phyloP scores from a whole-genome alignment of 2,888 invertebrate genomes.

The Ornithoptera priamus region DNA sequence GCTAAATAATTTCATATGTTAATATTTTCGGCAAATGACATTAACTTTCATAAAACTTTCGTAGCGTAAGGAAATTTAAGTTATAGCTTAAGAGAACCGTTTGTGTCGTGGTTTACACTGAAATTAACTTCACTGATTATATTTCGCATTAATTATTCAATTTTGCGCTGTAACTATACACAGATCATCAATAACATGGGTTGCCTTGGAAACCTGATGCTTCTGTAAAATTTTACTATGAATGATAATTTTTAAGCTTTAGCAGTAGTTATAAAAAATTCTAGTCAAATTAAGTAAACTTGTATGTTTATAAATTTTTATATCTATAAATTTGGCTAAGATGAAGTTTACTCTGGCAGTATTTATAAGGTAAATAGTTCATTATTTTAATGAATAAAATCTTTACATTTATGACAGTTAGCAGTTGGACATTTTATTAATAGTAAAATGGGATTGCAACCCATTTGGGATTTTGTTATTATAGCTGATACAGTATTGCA shows the following conservation, averaged over 20 bases:
- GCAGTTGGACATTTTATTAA: too few relatives aligned
- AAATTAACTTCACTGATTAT: constrained; percentile 53
- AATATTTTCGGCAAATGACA: neutral
- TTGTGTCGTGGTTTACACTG: constrained; percentile 30
- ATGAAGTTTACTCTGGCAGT: too few relatives aligned
- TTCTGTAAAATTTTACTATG: neutral
- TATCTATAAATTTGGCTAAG: too few relatives aligned
- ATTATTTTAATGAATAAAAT: too few relatives aligned
- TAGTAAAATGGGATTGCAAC: neutral
- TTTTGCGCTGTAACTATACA: constrained; percentile 16
- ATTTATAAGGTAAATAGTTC: too few relatives aligned
- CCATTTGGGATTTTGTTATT: neutral
- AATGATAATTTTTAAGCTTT: neutral
- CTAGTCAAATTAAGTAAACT: neutral
- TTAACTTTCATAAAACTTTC: neutral
- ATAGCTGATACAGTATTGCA: constrained; percentile 1
- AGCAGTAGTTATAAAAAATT: neutral
- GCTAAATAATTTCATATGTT: neutral
- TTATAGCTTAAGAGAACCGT: constrained; percentile 23
- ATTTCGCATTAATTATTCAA: constrained; percentile 53
- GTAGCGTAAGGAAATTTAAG: constrained; percentile 12
- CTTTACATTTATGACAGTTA: too few relatives aligned
- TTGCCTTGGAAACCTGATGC: constrained; percentile 56
- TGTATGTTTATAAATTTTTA: too few relatives aligned
- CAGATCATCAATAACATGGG: constrained; percentile 38